Evolutionary conservation across 2,888 invertebrate genomes (phyloP).

Genomic region (Iselma pallidipennis): DNA sequence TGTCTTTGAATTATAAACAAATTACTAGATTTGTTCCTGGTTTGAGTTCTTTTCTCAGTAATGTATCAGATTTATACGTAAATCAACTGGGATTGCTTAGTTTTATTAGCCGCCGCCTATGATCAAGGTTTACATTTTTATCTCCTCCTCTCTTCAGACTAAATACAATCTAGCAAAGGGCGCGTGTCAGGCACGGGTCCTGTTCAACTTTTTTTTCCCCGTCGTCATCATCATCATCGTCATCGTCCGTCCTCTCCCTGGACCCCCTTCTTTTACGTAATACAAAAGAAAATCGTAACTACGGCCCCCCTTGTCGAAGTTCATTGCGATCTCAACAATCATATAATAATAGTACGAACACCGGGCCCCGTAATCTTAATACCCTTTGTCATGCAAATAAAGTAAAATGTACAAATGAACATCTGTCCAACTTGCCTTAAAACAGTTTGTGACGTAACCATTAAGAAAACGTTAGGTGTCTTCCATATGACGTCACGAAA

Average conservation of each 20-base stretch:
- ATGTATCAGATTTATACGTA: too few relatives aligned
- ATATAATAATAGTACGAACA: slow-evolving; percentile 40
- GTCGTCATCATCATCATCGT: slow-evolving; percentile 18
- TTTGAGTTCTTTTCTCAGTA: too few relatives aligned
- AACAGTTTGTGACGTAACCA: slow-evolving; percentile 43
- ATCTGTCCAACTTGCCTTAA: slow-evolving; percentile 46
- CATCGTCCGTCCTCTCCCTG: background rate
- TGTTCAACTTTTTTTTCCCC: slow-evolving; percentile 51
- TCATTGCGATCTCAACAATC: slow-evolving; percentile 40
- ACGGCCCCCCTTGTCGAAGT: slow-evolving; percentile 41
- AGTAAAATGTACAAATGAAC: slow-evolving; percentile 40
- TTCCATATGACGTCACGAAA: slow-evolving; percentile 39
- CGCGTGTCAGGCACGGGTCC: slow-evolving; percentile 56
- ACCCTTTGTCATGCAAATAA: slow-evolving; percentile 55
- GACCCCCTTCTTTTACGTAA: slow-evolving; percentile 34
- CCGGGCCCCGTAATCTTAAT: slow-evolving; percentile 55
- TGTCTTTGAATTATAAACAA: too few relatives aligned
- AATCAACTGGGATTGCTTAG: too few relatives aligned
- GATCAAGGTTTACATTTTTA: slow-evolving; percentile 48
- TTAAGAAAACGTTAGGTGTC: slow-evolving; percentile 36
- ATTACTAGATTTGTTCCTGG: too few relatives aligned
- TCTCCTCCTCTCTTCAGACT: slow-evolving; percentile 46
- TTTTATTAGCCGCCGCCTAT: slow-evolving; percentile 36
- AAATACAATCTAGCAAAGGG: slow-evolving; percentile 50
- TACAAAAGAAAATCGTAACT: slow-evolving; percentile 51